Evolutionary conservation across 37 sponge, comb jelly and placozoan genomes (phyloP).

Genomic region (Dysidea cf. avara): DNA sequence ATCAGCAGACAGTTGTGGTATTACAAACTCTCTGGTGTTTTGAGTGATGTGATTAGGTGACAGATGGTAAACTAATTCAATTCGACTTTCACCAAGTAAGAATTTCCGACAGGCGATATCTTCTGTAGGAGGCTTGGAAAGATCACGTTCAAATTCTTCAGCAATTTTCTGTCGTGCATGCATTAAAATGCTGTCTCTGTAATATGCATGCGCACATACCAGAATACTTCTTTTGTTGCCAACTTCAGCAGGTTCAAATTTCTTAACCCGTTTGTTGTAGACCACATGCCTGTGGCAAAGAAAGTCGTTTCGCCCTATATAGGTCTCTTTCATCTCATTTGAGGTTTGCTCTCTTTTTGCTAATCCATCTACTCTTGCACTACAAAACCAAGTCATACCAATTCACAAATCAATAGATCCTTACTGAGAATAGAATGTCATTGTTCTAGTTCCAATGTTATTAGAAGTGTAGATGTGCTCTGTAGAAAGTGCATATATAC

Average conservation of each 20-base stretch:
- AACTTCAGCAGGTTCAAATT: slow-evolving; percentile 54
- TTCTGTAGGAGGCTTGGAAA: slow-evolving; percentile 58
- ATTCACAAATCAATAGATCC: slow-evolving; percentile 1
- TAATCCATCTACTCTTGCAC: slow-evolving; percentile 92
- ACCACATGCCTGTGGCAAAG: slow-evolving; percentile 65
- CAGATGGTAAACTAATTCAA: slow-evolving; percentile 82
- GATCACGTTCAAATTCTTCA: slow-evolving; percentile 75
- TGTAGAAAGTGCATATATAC: slow-evolving; percentile 19
- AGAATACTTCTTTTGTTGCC: slow-evolving; percentile 35
- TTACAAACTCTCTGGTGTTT: slow-evolving; percentile 67
- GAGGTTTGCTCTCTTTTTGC: slow-evolving; percentile 61
- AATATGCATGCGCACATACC: slow-evolving; percentile 31
- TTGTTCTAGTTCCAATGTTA: slow-evolving; percentile 40
- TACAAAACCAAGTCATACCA: slow-evolving; percentile 7
- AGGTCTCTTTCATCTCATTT: slow-evolving; percentile 76
- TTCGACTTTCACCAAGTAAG: slow-evolving; percentile 57
- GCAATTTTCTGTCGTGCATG: slow-evolving; percentile 46
- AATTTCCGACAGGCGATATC: slow-evolving; percentile 80
- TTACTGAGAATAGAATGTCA: slow-evolving; percentile 66
- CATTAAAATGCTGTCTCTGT: neutral
- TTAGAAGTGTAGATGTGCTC: slow-evolving; percentile 54
- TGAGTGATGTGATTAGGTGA: slow-evolving; percentile 76
- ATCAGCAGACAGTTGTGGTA: slow-evolving; percentile 60
- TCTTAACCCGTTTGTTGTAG: slow-evolving; percentile 48
- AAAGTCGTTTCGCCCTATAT: slow-evolving; percentile 70